Conservation (phyloP, 1,140 invertebrate species). For the Bilobella aurantiaca region DNA sequence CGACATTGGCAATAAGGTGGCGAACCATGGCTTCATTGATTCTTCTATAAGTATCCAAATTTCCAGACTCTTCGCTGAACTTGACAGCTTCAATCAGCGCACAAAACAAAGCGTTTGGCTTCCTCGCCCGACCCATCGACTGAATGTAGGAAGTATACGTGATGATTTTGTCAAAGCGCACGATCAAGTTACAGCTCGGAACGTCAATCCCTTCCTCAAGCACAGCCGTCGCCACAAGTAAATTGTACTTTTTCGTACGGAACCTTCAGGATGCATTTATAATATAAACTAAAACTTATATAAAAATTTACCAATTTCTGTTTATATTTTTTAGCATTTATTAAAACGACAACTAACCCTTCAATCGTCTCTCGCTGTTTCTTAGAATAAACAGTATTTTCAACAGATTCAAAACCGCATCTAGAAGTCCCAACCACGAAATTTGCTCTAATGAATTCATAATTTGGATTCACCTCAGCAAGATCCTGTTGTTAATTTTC, state of each 20-base stretch:
- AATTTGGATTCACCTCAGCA: not conserved
- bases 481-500: too few species aligned
- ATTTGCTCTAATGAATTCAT: slow-evolving; percentile 51
- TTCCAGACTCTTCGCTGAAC: slow-evolving; percentile 37
- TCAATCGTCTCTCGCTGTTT: slow-evolving; percentile 51
- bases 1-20: slow-evolving; percentile 37
- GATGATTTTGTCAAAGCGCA: slow-evolving; percentile 51
- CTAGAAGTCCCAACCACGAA: slow-evolving; percentile 59
- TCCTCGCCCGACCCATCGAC: slow-evolving; percentile 61
- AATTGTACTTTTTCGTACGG: slow-evolving; percentile 53
- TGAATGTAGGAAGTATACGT: slow-evolving; percentile 74
- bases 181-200: slow-evolving; percentile 60
- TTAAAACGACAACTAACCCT: slow-evolving; percentile 1
- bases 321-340: not conserved
- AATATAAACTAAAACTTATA: slow-evolving; percentile 34
- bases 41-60: slow-evolving; percentile 25
- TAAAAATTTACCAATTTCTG: not conserved
- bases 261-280: too few species aligned
- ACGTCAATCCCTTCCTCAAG: slow-evolving; percentile 78
- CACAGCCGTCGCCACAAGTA: slow-evolving; percentile 67
- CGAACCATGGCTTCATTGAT: slow-evolving; percentile 36
- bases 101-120: slow-evolving; percentile 48
- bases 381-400: slow-evolving; percentile 45
- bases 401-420: slow-evolving; percentile 46
- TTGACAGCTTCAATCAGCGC: slow-evolving; percentile 43